Evolutionary conservation across 1,140 invertebrate species (phyloP).

Genomic region (Heliothis subflexa): DNA sequence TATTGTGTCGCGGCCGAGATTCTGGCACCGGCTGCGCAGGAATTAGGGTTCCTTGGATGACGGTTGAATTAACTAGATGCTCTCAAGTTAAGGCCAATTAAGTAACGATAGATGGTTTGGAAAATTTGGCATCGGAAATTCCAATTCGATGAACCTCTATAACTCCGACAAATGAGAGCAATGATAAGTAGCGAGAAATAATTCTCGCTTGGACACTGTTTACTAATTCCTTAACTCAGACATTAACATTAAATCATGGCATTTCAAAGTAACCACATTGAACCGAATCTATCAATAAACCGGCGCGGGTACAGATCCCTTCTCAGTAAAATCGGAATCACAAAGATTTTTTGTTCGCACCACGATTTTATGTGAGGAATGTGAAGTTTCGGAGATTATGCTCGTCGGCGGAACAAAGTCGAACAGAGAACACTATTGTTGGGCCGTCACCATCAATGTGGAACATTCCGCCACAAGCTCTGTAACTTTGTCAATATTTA

Average conservation of each 20-base stretch:
- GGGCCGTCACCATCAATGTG: slow-evolving; percentile 33
- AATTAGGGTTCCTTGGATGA: slow-evolving; percentile 46
- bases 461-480: slow-evolving; percentile 12
- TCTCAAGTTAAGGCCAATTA: background rate
- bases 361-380: slow-evolving; percentile 75
- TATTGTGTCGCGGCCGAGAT: slow-evolving; percentile 65
- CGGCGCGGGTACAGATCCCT: slow-evolving; percentile 50
- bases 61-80: slow-evolving; percentile 14
- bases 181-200: too few species aligned
- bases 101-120: background rate
- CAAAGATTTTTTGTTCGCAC: slow-evolving; percentile 62
- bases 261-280: background rate
- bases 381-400: slow-evolving; percentile 71
- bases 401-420: slow-evolving; percentile 58
- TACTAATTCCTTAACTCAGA: too few species aligned
- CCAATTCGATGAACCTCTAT: too few species aligned
- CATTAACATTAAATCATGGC: too few species aligned
- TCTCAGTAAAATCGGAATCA: slow-evolving; percentile 24
- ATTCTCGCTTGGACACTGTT: too few species aligned
- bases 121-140: too few species aligned
- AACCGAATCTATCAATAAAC: slow-evolving; percentile 17
- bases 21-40: slow-evolving; percentile 58
- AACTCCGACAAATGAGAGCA: too few species aligned
- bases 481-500: slow-evolving; percentile 40
- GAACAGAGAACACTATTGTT: slow-evolving; percentile 59